Evolutionary conservation across 2,888 invertebrate species (phyloP), one percentile per base, ranked within the genome.

Genomic region (Ligdia adustata): DNA sequence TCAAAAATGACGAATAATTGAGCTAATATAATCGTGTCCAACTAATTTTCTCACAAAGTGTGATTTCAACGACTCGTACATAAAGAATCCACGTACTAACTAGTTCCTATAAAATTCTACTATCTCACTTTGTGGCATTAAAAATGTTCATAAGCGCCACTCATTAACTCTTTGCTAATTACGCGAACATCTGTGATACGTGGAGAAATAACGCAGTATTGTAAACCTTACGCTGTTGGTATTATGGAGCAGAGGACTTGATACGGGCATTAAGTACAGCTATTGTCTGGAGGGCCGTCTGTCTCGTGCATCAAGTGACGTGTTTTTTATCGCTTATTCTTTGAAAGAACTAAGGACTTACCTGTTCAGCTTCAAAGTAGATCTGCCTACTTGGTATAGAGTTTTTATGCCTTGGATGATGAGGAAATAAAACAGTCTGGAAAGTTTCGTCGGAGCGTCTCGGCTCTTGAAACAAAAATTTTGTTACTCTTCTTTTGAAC

Each of bases 221-320:
- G 32, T 47, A 7, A 53, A 54, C 55, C 48, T 49, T 57, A 46
- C 27, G 0, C 0, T 1, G 0, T 11, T n/a, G 7, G 39, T n/a
- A 44, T 45, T 56, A 60, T 41, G 53, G 12, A 27, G 48, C 35
- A 37, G 22, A 29, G 27, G 66, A 68, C 66, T 70, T 67, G 76
- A 79, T 80, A 81, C 75, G 71, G 76, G 79, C 72, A 80, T 79
- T 80, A 79, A 83, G 81, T 76, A 69, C 66, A 64, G 72, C 71
- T 73, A 84, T 86, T 87, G 87, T 87, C 79, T 83, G 75, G 67
- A 84, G 85, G 64, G 71, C 69, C 73, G 81, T 80, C 83, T 82
- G 84, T 79, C 82, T 79, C 77, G 66, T 64, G 71, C 78, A 78
- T 81, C 80, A 80, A 84, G 83, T 75, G 75, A 62, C 68, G 66